Conservation (phyloP, 2,888 invertebrate species). For the Mythimna lalbum region DNA sequence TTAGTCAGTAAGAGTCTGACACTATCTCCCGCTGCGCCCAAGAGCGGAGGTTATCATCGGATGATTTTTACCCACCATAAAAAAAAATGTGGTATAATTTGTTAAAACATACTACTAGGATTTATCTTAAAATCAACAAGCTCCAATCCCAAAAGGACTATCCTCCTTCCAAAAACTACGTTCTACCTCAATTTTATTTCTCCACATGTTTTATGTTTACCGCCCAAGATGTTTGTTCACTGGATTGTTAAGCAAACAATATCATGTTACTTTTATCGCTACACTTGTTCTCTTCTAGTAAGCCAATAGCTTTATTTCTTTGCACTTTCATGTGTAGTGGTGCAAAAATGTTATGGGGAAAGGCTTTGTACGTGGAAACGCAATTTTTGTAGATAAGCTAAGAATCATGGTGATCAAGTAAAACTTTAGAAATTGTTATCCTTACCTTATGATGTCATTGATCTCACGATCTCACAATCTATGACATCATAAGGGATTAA, state of each 20-base stretch:
- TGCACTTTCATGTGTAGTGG: not conserved
- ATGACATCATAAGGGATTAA: too few relatives aligned
- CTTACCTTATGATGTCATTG: too few relatives aligned
- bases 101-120: not conserved
- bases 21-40: too few relatives aligned
- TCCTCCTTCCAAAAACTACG: not conserved
- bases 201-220: slow-evolving; percentile 34
- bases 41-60: too few relatives aligned
- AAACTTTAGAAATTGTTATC: too few relatives aligned
- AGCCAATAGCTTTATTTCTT: slow-evolving; percentile 29
- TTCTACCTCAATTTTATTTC: slow-evolving; percentile 10
- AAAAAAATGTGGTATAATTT: not conserved
- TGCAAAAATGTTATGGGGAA: not conserved
- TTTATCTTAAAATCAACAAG: not conserved
- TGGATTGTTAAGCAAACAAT: slow-evolving; percentile 37
- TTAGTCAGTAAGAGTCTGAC: too few relatives aligned
- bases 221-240: slow-evolving; percentile 22
- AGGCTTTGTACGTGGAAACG: not conserved
- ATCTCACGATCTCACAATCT: too few relatives aligned
- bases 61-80: too few relatives aligned
- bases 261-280: slow-evolving; percentile 35
- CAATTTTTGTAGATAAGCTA: not conserved
- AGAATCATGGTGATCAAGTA: too few relatives aligned
- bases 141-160: not conserved
- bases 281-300: slow-evolving; percentile 17